These are phyloP conservation scores for Archips xylosteana DNA, from an alignment of 2,888 invertebrate genomes.

Conservation along the genomic window DNA sequence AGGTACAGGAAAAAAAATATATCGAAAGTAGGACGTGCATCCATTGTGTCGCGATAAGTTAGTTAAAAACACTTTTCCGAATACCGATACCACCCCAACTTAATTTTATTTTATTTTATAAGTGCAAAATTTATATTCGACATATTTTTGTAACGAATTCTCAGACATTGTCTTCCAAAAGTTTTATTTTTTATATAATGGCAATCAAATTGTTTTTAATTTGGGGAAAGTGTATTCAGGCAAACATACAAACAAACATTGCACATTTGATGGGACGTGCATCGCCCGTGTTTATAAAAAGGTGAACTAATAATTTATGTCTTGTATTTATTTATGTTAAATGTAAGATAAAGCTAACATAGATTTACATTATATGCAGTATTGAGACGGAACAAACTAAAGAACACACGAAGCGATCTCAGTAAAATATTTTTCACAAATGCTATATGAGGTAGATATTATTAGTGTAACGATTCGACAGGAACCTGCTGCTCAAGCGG, in stretches of 20 bases:
- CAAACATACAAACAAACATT: conserved; percentile 61
- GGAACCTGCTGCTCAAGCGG: conserved; percentile 53
- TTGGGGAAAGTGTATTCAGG: neutral
- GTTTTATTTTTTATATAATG: conserved; percentile 32
- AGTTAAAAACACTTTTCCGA: neutral
- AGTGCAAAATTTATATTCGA: conserved; percentile 44
- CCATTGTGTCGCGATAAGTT: neutral
- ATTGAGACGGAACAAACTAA: conserved; percentile 75
- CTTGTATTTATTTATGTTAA: conserved; percentile 65
- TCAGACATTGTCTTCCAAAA: conserved; percentile 70
- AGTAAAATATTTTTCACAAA: conserved; percentile 73
- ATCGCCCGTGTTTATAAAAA: conserved; percentile 72
- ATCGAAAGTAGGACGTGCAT: neutral
- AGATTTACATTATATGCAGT: conserved; percentile 63
- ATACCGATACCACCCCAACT: neutral
- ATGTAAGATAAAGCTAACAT: conserved; percentile 52
- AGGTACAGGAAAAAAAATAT: no score
- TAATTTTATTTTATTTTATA: neutral
- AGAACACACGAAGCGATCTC: conserved; percentile 75
- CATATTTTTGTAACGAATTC: conserved; percentile 46
- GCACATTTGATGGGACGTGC: conserved; percentile 66
- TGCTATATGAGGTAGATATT: conserved; percentile 55
- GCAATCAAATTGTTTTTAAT: conserved; percentile 33
- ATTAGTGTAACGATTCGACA: conserved; percentile 31
- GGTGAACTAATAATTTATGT: conserved; percentile 81